phyloP scores from a whole-genome alignment of 2,113 vertebrate species.

The Strigops habroptila region DNA sequence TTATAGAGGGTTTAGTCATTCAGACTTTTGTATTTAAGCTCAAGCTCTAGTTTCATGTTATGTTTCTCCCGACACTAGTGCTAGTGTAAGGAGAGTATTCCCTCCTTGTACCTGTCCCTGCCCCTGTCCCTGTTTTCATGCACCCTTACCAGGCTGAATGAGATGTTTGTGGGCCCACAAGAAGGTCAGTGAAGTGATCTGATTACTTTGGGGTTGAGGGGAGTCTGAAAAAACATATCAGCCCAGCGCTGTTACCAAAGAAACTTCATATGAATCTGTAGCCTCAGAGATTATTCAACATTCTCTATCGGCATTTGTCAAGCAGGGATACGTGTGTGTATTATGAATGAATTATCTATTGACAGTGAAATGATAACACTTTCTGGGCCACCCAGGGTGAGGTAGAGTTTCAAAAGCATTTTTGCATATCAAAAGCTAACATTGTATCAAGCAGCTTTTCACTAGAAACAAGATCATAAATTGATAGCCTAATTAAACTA shows the following conservation, averaged over 20 bases:
- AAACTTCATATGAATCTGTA: not conserved
- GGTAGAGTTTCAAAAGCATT: slow-evolving; percentile 58
- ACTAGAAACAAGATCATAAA: slow-evolving; percentile 28
- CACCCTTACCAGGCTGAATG: not conserved
- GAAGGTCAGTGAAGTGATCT: not conserved
- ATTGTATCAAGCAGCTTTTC: slow-evolving; percentile 21
- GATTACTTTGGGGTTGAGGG: not conserved
- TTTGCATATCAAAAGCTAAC: slow-evolving; percentile 58
- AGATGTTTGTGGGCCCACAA: not conserved
- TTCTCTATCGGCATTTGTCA: not conserved
- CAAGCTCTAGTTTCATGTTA: not conserved
- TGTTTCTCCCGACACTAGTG: not conserved
- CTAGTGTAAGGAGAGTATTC: not conserved
- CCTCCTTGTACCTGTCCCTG: not conserved
- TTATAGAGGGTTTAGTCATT: not conserved
- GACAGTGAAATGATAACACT: slow-evolving; percentile 27
- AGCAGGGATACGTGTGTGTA: not conserved
- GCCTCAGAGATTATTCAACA: not conserved
- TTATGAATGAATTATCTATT: slow-evolving; percentile 21
- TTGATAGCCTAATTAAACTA: slow-evolving; percentile 33
- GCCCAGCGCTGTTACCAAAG: rapidly evolving
- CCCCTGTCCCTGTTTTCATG: not conserved
- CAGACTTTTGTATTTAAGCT: not conserved
- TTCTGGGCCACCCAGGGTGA: slow-evolving; percentile 52
- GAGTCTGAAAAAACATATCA: not conserved